phyloP scores from a whole-genome alignment of 2,888 invertebrate species.

The Psylliodes chrysocephalus region DNA sequence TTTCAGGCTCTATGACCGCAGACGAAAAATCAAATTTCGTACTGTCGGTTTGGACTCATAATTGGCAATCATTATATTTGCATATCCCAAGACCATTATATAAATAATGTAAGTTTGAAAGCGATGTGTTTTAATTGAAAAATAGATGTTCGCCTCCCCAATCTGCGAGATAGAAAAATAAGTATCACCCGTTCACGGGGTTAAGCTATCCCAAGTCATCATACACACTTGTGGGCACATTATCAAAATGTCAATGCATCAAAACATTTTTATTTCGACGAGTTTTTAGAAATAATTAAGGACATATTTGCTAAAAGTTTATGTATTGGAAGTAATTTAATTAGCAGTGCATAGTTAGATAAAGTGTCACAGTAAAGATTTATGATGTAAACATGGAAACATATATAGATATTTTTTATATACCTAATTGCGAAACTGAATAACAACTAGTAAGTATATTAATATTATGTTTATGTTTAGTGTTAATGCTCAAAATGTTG shows the following conservation, averaged over 20 bases:
- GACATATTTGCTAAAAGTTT: neutral
- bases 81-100: conserved; percentile 50
- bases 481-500: no score
- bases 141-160: no score
- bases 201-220: neutral
- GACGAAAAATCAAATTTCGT: conserved; percentile 56
- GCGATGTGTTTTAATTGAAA: no score
- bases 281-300: neutral
- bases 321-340: neutral
- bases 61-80: conserved; percentile 49
- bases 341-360: neutral
- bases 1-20: conserved; percentile 51
- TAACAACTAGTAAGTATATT: neutral
- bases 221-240: neutral
- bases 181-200: neutral
- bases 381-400: neutral
- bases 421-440: neutral
- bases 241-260: neutral
- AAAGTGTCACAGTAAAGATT: neutral
- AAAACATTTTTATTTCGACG: neutral
- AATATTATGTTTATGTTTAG: neutral
- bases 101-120: conserved; percentile 48
- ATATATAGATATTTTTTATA: neutral
- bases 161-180: no score
- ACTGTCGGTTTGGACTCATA: conserved; percentile 51